Evolutionary conservation across 1,140 invertebrate genomes (phyloP), one percentile per base, ranked within the genome.

Genomic region (Heliconius congener): DNA sequence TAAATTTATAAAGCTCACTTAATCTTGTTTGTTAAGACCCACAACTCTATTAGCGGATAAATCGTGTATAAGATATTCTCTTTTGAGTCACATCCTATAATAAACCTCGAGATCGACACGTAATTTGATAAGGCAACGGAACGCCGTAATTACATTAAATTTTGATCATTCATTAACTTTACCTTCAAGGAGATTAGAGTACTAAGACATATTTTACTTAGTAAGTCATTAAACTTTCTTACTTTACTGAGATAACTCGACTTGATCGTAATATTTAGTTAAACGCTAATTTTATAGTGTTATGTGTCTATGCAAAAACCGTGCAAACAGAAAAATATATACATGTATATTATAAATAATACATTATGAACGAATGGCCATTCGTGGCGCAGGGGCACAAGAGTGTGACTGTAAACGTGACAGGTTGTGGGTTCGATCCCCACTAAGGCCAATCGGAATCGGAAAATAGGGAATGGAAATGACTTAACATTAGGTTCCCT

Each of bases 11-110:
- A 93, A 86, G 81, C 84, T 84, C 76, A 83, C 83, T 88, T 93
- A 92, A 94, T 93, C 88, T 88, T 88, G 87, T 92, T 91, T 92
- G 88, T 90, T 93, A 91, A 86, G 80, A 90, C 85, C 88, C 86
- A 81, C 86, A 85, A 88, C 87, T 88, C 89, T 90, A 92, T 91
- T 90, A 92, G 85, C 86, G 85, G 85, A 87, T 88, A 89, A 91
- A 91, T 89, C 87, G 85, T 81, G 81, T 81, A 91, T 91, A 91
- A 91, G 83, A 86, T 91, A 92, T 94, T 93, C 91, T 85, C 88
- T 94, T 93, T 93, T 77, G 81, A 81, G 82, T 87, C 85, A 81
- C 76, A 80, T 84, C 83, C 88, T 86, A 90, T 92, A 90, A 88
- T 78, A 76, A 72, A 79, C 81, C 82, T 84, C 80, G 75, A 85